Conservation (phyloP, 2,888 invertebrate genomes). For the Carcina quercana region DNA sequence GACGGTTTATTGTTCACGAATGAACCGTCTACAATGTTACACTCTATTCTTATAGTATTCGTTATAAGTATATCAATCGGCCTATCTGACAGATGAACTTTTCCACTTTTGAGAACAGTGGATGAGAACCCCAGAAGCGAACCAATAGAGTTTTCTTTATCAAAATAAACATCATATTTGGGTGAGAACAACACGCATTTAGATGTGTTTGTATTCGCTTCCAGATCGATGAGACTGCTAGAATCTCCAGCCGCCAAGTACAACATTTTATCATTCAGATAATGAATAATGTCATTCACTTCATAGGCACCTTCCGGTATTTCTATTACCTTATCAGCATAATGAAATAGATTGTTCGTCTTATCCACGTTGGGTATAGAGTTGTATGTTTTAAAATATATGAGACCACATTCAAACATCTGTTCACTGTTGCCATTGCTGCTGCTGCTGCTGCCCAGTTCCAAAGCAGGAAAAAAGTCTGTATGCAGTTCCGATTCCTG, state of each 20-base stretch:
- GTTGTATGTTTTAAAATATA: constrained; percentile 2
- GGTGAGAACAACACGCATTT: background rate
- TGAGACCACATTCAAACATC: constrained; percentile 8
- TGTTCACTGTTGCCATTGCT: too few species aligned
- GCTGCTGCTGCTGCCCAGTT: constrained; percentile 4
- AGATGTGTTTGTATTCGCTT: constrained; percentile 2
- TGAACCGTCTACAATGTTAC: constrained; percentile 1
- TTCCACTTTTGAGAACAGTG: constrained; percentile 1
- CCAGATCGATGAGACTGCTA: too few species aligned
- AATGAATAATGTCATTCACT: background rate
- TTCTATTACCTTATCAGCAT: background rate
- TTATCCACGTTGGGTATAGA: background rate
- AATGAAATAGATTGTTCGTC: background rate
- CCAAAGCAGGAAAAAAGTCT: constrained; percentile 2
- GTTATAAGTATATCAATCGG: constrained; percentile 7
- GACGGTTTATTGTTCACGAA: constrained; percentile 1
- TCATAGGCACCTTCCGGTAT: constrained; percentile 3
- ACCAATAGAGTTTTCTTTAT: background rate
- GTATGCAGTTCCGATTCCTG: background rate
- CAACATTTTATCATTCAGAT: background rate
- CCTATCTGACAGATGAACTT: constrained; percentile 6
- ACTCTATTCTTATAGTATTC: constrained; percentile 7
- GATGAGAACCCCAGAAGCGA: background rate
- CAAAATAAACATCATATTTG: background rate
- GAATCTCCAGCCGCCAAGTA: too few species aligned